Percentiles rank a stretch among this genome's conserved stretches.
These are phyloP conservation scores for Nothocercus nigrocapillus DNA, from an alignment of 2,113 vertebrate genomes.

Conservation along the genomic window DNA sequence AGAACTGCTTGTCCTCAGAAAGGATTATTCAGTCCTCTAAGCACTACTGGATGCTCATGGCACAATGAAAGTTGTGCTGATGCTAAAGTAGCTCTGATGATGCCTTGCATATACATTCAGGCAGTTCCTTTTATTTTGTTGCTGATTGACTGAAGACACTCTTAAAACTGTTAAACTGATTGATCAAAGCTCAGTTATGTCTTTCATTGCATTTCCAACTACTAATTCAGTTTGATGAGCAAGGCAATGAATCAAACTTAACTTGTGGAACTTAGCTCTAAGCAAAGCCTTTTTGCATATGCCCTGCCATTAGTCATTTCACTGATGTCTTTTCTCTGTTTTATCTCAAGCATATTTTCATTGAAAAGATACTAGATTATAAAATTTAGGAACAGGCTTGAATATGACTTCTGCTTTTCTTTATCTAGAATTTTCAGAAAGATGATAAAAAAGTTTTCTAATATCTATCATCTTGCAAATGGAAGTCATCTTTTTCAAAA, in stretches of 20 bases:
- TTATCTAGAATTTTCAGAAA: neutral
- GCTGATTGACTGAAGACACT: neutral
- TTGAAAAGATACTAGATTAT: neutral
- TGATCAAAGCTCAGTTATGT: neutral
- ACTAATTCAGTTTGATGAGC: conserved; percentile 26
- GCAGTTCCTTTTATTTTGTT: conserved; percentile 11
- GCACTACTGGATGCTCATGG: neutral
- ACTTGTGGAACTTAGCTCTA: neutral
- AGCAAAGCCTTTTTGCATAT: neutral
- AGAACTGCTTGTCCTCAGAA: neutral
- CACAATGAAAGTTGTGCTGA: neutral
- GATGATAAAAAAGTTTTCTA: neutral
- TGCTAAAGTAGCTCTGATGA: neutral
- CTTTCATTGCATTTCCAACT: neutral
- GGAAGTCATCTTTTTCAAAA: neutral
- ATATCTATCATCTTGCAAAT: neutral
- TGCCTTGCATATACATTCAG: neutral
- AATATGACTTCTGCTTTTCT: neutral
- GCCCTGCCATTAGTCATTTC: neutral
- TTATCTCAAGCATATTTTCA: neutral
- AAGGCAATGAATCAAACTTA: neutral
- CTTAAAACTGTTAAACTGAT: neutral
- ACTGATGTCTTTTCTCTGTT: neutral
- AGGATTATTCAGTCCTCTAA: neutral
- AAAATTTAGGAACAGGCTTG: neutral